These are phyloP conservation scores for Romanogobio albipinnatus DNA, from an alignment of 2,113 vertebrate genomes.

Conservation along the genomic window DNA sequence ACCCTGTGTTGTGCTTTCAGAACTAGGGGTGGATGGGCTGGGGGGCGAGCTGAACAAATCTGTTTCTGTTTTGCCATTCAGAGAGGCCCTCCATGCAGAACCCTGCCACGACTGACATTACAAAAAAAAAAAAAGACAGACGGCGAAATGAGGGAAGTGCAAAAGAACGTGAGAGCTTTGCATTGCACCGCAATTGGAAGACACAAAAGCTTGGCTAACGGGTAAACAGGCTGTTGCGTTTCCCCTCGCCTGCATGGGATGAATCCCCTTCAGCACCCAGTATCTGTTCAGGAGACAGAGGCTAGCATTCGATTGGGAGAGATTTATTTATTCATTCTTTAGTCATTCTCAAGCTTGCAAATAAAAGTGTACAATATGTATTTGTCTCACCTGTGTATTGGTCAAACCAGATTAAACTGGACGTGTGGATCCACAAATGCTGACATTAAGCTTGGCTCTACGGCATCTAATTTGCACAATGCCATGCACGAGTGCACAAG, in stretches of 20 bases:
- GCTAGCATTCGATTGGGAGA: constrained; percentile 74
- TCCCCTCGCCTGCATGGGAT: constrained; percentile 67
- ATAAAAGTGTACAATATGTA: background rate
- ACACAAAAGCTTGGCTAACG: constrained; percentile 63
- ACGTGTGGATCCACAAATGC: background rate
- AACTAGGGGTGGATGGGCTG: constrained; percentile 51
- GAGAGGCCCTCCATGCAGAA: constrained; percentile 65
- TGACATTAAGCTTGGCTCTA: background rate
- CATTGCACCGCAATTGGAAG: constrained; percentile 51
- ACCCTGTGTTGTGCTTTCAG: constrained; percentile 62
- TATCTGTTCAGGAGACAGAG: constrained; percentile 69
- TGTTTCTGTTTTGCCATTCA: constrained; percentile 72
- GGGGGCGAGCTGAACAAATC: constrained; percentile 67
- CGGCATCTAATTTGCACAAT: constrained; percentile 24
- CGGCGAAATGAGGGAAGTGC: constrained; percentile 56
- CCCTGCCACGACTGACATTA: constrained; percentile 5
- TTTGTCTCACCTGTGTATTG: background rate
- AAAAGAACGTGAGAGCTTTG: constrained; percentile 23
- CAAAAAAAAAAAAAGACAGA: constrained; percentile 28
- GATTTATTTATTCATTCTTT: background rate
- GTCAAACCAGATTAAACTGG: background rate
- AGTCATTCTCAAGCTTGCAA: constrained; percentile 3
- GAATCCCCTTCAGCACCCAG: constrained; percentile 61
- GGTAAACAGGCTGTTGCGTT: constrained; percentile 73
- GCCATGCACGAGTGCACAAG: constrained; percentile 14